Conservation (phyloP, 1,140 invertebrate genomes). For the Heliconius hewitsoni region DNA sequence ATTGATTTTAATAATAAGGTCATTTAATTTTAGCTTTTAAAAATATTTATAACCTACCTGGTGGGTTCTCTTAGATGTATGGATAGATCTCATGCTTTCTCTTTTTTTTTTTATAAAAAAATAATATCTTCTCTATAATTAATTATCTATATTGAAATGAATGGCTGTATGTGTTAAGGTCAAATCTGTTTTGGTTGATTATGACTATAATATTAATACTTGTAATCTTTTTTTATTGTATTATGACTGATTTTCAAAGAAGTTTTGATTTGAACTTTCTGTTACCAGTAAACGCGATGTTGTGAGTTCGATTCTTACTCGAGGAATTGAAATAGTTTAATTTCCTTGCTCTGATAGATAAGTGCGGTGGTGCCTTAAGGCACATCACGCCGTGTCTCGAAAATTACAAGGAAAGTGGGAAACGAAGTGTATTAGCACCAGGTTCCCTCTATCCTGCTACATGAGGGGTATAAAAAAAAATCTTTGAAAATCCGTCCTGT, state of each 20-base stretch:
- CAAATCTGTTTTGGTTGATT: conserved; percentile 36
- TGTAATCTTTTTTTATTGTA: conserved; percentile 3
- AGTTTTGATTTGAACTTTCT: neutral
- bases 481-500: conserved; percentile 7
- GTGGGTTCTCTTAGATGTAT: conserved; percentile 50
- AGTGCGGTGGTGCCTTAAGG: no score
- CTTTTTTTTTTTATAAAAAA: conserved; percentile 37
- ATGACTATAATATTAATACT: neutral
- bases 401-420: no score
- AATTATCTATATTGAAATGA: conserved; percentile 38
- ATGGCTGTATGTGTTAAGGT: conserved; percentile 29
- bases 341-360: no score
- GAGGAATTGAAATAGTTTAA: no score
- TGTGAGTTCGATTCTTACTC: neutral
- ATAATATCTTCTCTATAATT: conserved; percentile 24
- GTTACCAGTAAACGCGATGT: no score
- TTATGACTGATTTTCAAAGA: neutral
- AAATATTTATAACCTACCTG: conserved; percentile 42
- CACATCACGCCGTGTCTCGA: no score
- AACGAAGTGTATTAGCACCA: no score
- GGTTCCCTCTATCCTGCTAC: no score
- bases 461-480: neutral
- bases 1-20: neutral
- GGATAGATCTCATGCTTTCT: conserved; percentile 50
- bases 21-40: conserved; percentile 26